These are phyloP conservation scores for Chaenodraco wilsoni DNA, from an alignment of 2,797 vertebrate genomes.

Conservation along the genomic window DNA sequence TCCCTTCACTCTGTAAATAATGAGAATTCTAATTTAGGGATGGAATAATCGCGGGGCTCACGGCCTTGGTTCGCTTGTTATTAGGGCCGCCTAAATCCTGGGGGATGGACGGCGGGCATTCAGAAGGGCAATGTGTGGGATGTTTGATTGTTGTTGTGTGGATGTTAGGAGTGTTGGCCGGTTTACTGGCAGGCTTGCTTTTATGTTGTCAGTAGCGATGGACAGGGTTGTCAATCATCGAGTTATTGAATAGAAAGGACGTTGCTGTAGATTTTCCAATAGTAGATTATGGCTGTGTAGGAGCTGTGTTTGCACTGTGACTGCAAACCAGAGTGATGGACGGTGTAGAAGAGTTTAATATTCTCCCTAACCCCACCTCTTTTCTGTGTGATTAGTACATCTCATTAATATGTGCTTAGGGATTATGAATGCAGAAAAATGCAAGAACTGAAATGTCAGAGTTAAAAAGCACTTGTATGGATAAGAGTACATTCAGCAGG, in stretches of 20 bases:
- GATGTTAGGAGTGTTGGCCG: conserved; percentile 73
- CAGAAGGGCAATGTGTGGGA: conserved; percentile 73
- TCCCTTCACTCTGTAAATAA: conserved; percentile 83
- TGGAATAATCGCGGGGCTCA: conserved; percentile 81
- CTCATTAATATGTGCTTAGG: conserved; percentile 37
- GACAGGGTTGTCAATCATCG: conserved; percentile 73
- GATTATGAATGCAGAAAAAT: conserved; percentile 40
- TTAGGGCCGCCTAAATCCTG: conserved; percentile 79
- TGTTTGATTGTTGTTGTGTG: conserved; percentile 69
- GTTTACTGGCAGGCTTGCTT: conserved; percentile 78
- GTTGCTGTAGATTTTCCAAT: conserved; percentile 64
- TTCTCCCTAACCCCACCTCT: conserved; percentile 30
- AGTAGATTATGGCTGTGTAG: conserved; percentile 61
- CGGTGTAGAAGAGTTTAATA: conserved; percentile 14
- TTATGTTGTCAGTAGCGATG: conserved; percentile 76
- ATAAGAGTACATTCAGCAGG: conserved; percentile 32
- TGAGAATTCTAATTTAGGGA: conserved; percentile 88
- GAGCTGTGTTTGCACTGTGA: conserved; percentile 10
- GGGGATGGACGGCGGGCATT: conserved; percentile 80
- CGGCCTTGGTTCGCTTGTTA: conserved; percentile 82
- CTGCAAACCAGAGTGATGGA: conserved; percentile 41
- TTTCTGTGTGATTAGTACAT: conserved; percentile 35
- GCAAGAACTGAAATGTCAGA: conserved; percentile 23
- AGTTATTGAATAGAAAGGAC: conserved; percentile 71
- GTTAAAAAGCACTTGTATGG: conserved; percentile 22